Evolutionary conservation across 1,140 invertebrate genomes (phyloP).

Genomic region (Pseudomyrmex flavicornis): DNA sequence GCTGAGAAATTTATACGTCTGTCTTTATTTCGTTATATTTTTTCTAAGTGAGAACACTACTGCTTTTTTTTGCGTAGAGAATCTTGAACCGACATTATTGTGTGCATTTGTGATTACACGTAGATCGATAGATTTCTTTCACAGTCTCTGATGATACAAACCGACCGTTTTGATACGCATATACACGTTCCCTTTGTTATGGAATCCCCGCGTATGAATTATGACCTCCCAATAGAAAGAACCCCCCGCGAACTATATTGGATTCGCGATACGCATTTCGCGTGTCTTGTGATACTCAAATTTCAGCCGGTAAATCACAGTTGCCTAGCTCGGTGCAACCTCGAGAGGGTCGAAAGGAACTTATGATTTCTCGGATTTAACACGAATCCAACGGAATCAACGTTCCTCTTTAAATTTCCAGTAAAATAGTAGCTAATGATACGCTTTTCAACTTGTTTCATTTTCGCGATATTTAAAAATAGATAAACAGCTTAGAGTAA

Average conservation of each 20-base stretch:
- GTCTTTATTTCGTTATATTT: conserved; percentile 4
- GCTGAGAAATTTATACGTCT: not conserved
- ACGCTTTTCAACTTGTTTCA: not conserved
- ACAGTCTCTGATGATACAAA: conserved; percentile 53
- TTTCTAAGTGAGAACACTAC: not conserved
- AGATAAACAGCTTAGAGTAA: not conserved
- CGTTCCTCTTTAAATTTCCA: conserved; percentile 41
- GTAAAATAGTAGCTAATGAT: not conserved
- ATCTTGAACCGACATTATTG: conserved; percentile 25
- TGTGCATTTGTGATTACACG: conserved; percentile 11
- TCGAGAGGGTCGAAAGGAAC: conserved; percentile 62
- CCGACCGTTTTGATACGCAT: conserved; percentile 37
- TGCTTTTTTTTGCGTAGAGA: conserved; percentile 2
- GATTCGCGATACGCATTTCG: conserved; percentile 76
- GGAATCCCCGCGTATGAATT: conserved; percentile 64
- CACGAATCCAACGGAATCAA: conserved; percentile 24
- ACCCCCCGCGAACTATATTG: conserved; percentile 67
- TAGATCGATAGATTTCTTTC: conserved; percentile 41
- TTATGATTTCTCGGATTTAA: conserved; percentile 57
- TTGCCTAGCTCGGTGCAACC: conserved; percentile 52
- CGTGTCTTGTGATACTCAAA: conserved; percentile 75
- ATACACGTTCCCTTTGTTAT: conserved; percentile 61
- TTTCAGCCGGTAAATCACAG: conserved; percentile 72
- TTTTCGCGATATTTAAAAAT: too few species aligned
- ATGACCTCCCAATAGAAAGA: conserved; percentile 71